Conservation (phyloP, 2,797 vertebrate species). For the Enteromius argenteus region DNA sequence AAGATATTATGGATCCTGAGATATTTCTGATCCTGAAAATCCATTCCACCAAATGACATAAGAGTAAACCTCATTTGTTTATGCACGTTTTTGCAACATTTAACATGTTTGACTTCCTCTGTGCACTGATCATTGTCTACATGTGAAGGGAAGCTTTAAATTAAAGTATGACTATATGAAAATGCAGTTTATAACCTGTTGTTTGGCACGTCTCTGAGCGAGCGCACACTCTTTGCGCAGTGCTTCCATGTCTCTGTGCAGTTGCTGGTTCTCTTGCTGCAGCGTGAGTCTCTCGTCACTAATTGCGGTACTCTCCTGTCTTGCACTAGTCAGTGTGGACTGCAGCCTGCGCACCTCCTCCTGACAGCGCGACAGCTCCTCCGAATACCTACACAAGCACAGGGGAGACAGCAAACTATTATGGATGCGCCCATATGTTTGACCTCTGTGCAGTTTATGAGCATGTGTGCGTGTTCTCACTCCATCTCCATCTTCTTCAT, state of each 20-base stretch:
- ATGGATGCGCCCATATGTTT: background rate
- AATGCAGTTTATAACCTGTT: conserved; percentile 80
- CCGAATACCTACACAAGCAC: conserved; percentile 79
- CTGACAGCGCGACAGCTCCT: conserved; percentile 87
- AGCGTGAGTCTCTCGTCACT: conserved; percentile 91
- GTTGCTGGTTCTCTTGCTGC: conserved; percentile 87
- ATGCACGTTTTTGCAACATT: no score
- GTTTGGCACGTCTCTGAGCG: conserved; percentile 86
- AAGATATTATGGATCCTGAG: background rate
- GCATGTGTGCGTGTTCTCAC: conserved; percentile 75
- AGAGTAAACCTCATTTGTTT: background rate
- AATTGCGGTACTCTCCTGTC: conserved; percentile 81
- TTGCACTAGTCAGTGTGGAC: conserved; percentile 80
- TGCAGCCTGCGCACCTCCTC: conserved; percentile 87
- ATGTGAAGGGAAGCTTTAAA: no score
- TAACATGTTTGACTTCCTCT: no score
- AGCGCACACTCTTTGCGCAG: conserved; percentile 82
- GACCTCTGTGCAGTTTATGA: background rate
- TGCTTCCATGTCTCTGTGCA: conserved; percentile 85
- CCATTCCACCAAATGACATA: background rate
- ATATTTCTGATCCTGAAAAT: background rate
- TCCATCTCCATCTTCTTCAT: conserved; percentile 89
- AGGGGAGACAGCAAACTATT: background rate
- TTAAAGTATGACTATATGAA: background rate
- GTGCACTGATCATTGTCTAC: no score